Percentiles rank a stretch among this genome's conserved stretches.
Conservation (phyloP, 2,113 vertebrate genomes). For the Theristicus caerulescens region DNA sequence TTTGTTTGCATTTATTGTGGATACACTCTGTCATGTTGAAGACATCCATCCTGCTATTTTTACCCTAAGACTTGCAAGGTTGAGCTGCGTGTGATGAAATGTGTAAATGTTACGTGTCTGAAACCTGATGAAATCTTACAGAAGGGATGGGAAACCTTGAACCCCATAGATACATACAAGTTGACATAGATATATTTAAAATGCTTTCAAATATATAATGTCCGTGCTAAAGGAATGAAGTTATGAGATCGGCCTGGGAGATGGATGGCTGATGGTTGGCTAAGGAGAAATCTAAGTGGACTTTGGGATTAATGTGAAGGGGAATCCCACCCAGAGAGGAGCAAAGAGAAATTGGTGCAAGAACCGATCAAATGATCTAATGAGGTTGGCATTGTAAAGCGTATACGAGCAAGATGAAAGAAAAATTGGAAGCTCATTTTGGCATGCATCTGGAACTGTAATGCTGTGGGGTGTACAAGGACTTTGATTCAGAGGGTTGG, state of each 20-base stretch:
- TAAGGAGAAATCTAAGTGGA: background rate
- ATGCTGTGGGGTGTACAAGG: too few species aligned
- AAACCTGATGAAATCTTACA: background rate
- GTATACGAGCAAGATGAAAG: background rate
- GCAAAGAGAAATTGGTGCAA: background rate
- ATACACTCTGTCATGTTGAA: background rate
- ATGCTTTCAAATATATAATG: background rate
- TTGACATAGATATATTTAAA: background rate
- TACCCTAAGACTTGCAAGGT: background rate
- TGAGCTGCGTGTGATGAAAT: background rate
- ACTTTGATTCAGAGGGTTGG: background rate
- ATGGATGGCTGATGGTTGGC: background rate
- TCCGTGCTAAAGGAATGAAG: background rate
- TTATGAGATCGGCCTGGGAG: background rate
- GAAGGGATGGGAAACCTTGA: background rate
- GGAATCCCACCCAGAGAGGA: background rate
- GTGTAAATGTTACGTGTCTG: background rate
- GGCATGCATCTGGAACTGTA: too few species aligned
- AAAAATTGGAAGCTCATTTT: background rate
- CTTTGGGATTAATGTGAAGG: background rate
- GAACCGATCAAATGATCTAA: background rate
- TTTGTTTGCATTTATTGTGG: background rate
- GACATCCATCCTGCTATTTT: background rate
- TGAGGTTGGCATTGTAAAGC: background rate
- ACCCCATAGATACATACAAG: background rate